phyloP scores from a whole-genome alignment of 2,113 vertebrate species.

The Axis porcinus region DNA sequence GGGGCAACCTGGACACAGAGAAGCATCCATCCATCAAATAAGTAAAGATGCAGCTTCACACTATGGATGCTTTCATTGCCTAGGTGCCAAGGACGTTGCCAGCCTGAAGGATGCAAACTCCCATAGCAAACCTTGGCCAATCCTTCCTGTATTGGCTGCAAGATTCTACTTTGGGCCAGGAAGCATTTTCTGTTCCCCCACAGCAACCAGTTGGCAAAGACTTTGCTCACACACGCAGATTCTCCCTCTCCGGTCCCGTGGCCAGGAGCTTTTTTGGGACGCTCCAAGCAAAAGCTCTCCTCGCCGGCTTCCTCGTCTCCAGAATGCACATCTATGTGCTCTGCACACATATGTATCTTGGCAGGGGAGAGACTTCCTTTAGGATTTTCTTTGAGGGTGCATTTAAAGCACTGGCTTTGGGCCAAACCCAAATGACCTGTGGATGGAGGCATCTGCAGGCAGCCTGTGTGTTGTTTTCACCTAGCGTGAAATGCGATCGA shows the following conservation, averaged over 20 bases:
- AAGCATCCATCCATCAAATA: neutral
- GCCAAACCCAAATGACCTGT: neutral
- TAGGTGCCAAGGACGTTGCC: neutral
- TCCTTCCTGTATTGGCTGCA: slow-evolving; percentile 19
- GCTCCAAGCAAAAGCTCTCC: neutral
- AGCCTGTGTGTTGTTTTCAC: neutral
- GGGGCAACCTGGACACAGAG: neutral
- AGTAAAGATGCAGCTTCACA: neutral
- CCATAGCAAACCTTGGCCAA: neutral
- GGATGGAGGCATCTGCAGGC: neutral
- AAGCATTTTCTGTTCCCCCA: neutral
- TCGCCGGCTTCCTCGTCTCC: neutral
- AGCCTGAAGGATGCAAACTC: neutral
- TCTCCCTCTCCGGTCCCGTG: neutral
- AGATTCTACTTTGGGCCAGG: neutral
- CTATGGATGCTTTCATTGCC: neutral
- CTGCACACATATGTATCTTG: neutral
- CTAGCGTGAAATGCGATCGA: neutral
- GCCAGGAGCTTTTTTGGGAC: neutral
- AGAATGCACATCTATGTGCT: neutral
- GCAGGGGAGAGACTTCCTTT: neutral
- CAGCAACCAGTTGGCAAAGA: slow-evolving; percentile 2
- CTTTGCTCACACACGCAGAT: neutral
- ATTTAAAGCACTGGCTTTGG: neutral
- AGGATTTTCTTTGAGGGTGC: neutral